Evolutionary conservation across 2,797 vertebrate genomes (phyloP).

Genomic region (Orestias chungarensis): DNA sequence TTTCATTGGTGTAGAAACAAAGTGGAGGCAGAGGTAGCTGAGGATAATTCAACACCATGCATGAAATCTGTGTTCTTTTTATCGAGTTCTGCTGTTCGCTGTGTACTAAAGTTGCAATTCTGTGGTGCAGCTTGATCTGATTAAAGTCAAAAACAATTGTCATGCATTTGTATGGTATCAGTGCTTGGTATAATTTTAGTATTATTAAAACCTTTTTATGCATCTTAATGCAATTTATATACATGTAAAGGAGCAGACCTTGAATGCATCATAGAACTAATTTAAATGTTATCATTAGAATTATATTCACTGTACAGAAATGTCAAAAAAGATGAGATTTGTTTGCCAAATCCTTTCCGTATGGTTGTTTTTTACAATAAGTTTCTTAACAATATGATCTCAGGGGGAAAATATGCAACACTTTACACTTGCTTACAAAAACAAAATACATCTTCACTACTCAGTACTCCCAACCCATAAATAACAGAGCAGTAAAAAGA

Average conservation of each 20-base stretch:
- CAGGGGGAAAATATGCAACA: neutral
- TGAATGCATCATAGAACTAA: neutral
- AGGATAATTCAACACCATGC: no score
- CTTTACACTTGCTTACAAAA: neutral
- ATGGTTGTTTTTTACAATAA: neutral
- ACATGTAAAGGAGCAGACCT: neutral
- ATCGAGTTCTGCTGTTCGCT: no score
- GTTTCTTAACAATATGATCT: neutral
- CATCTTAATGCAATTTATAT: neutral
- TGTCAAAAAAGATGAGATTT: neutral
- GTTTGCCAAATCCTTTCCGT: neutral
- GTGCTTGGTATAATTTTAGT: no score
- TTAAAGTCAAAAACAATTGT: no score
- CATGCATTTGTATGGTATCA: no score
- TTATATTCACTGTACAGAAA: neutral
- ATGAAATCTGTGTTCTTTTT: no score
- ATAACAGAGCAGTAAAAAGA: neutral
- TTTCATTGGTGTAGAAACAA: no score
- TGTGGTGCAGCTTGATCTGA: no score
- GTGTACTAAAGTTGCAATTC: no score
- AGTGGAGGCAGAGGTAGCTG: no score
- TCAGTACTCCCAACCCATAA: neutral
- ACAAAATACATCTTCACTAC: neutral
- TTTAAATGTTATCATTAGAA: neutral
- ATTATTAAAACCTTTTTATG: neutral